These are phyloP conservation scores for Montipora capricornis DNA, from an alignment of 64 coral and sea anemone species.

Conservation along the genomic window DNA sequence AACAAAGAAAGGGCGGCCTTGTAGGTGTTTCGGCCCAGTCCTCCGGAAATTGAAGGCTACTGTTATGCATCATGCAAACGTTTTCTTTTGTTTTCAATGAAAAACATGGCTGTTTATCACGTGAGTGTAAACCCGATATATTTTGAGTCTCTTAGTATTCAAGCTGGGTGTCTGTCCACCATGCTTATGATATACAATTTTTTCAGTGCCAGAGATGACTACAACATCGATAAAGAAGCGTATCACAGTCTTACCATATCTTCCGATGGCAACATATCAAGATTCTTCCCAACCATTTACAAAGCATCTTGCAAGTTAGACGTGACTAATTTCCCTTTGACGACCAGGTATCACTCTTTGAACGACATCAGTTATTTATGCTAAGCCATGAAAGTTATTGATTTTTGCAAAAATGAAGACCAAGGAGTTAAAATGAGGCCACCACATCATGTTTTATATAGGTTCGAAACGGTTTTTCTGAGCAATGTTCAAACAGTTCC, in stretches of 20 bases:
- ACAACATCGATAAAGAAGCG: conserved; percentile 84
- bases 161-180: not conserved
- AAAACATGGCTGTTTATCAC: no score
- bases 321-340: conserved; percentile 90
- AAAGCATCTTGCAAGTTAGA: conserved; percentile 90
- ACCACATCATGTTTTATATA: no score
- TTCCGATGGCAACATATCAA: conserved; percentile 58
- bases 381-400: not conserved
- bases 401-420: not conserved
- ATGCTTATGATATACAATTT: not conserved
- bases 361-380: not conserved
- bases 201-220: conserved; percentile 82
- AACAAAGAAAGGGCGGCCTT: no score
- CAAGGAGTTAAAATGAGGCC: not conserved
- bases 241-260: conserved; percentile 84
- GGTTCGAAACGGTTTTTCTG: no score
- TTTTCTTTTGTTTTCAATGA: no score
- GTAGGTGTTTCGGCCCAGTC: no score
- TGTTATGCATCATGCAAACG: no score
- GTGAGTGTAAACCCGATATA: no score
- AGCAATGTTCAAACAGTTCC: no score
- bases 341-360: conserved; percentile 67
- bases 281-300: conserved; percentile 95
- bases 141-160: no score
- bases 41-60: no score